Base-by-base conservation (phyloP, 2,888 invertebrate species). In the Mellilla xanthometata region DNA sequence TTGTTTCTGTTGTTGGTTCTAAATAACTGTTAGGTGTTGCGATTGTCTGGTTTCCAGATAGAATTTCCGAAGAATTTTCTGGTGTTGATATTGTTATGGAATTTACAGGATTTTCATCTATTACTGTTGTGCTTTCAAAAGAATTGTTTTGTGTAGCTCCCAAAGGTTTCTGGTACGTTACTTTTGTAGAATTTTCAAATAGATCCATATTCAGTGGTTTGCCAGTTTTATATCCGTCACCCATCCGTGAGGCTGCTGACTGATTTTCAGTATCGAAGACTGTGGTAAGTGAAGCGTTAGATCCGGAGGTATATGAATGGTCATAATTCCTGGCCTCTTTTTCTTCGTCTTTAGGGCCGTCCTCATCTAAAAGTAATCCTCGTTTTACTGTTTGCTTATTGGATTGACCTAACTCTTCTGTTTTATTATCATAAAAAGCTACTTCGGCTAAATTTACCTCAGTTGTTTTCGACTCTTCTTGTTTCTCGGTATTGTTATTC, bases 311-410 rank as follows among this genome's bases (percentile, higher is more conserved):
- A 44, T 39, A 9, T 23, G 15, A 5, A 30, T n/a, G 9, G 32
- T 39, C 22, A 44, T 15, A 3, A 39, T 7, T 39, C 44, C 44
- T 38, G 33, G 35, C 11, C 27, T 30, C 13, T 8, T 31, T 24
- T 12, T 2, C 10, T 3, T 24, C 24, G 4, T 5, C 2, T n/a
- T 7, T 24, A 8, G 24, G n/a, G 7, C 2, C 8, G 8, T 24
- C 24, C n/a, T 24, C 24, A n/a, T 24, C 24, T 24, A 24, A 24
- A 24, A n/a, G 4, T 24, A 24, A 24, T 24, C n/a, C 24, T 7
- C 24, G 24, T 24, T 24, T 24, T 24, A n/a, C 7, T 24, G n/a
- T 24, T 24, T 24, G 24, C 8, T 24, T 24, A n/a, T 24, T 3
- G 4, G 3, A 7, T 7, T 24, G 3, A 24, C 6, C 19, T 19